phyloP scores from a whole-genome alignment of 2,113 vertebrate species.

The Nibea albiflora region DNA sequence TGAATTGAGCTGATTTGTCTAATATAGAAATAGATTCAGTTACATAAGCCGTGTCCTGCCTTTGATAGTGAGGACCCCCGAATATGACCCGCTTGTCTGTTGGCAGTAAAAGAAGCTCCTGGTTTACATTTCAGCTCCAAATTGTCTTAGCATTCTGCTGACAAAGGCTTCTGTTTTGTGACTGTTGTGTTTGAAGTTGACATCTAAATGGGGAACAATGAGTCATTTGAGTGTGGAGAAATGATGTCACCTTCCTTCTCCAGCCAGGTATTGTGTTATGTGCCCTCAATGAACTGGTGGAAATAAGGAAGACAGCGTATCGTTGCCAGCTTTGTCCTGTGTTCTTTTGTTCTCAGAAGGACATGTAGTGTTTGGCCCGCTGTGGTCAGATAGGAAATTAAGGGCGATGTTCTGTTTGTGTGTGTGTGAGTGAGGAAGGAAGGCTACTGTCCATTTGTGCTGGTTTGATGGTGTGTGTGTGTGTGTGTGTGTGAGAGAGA shows the following conservation, averaged over 20 bases:
- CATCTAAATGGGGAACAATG: conserved; percentile 65
- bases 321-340: conserved; percentile 60
- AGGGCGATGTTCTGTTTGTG: conserved; percentile 14
- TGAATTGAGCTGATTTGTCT: conserved; percentile 14
- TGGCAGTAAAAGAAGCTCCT: not conserved
- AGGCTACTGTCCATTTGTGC: conserved; percentile 20
- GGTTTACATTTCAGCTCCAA: conserved; percentile 43
- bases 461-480: not conserved
- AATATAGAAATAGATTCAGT: not conserved
- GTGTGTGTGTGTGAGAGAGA: no score
- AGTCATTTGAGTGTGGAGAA: conserved; percentile 67
- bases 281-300: conserved; percentile 55
- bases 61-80: conserved; percentile 2
- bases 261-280: conserved; percentile 63
- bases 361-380: conserved; percentile 7
- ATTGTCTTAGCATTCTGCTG: conserved; percentile 36
- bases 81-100: not conserved
- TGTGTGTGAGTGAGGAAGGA: conserved; percentile 25
- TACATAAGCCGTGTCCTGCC: conserved; percentile 12
- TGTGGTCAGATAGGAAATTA: conserved; percentile 35
- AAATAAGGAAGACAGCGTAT: conserved; percentile 47
- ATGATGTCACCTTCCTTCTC: conserved; percentile 73
- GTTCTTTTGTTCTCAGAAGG: conserved; percentile 59
- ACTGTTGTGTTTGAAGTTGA: conserved; percentile 62
- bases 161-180: conserved; percentile 21